Percentiles rank a stretch among this genome's conserved stretches.
Conservation (phyloP, 2,797 vertebrate species). For the Sphenodon punctatus region DNA sequence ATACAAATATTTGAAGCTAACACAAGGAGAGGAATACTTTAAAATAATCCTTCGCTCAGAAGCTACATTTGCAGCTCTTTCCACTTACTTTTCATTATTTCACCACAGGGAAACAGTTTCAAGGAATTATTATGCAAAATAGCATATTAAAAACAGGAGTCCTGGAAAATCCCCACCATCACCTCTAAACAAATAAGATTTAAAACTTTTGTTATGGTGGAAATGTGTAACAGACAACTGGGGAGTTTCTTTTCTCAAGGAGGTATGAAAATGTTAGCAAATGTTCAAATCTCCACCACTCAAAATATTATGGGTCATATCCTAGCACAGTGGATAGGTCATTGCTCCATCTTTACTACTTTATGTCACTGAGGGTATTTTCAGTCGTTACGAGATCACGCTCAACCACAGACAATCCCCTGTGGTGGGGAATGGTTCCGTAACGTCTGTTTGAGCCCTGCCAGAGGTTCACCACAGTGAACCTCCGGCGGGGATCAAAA, state of each 20-base stretch:
- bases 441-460: too few species aligned
- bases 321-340: constrained; percentile 46
- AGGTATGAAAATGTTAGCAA: constrained; percentile 58
- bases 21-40: constrained; percentile 31
- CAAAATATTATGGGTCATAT: constrained; percentile 70
- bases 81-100: constrained; percentile 69
- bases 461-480: too few species aligned
- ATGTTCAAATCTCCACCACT: constrained; percentile 32
- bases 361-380: constrained; percentile 67
- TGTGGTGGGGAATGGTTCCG: too few species aligned
- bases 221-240: constrained; percentile 45
- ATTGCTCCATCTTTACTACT: constrained; percentile 58
- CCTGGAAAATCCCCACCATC: constrained; percentile 15
- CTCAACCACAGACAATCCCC: too few species aligned
- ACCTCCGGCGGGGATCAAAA: too few species aligned
- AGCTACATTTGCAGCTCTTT: constrained; percentile 45
- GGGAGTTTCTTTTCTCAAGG: constrained; percentile 7
- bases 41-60: constrained; percentile 58
- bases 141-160: constrained; percentile 63
- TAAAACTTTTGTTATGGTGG: constrained; percentile 41
- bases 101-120: constrained; percentile 51
- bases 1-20: constrained; percentile 50
- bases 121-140: constrained; percentile 66
- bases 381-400: too few species aligned
- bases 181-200: constrained; percentile 57